These are phyloP conservation scores for Cecropterus lyciades DNA, from an alignment of 1,140 invertebrate species.

Conservation along the genomic window DNA sequence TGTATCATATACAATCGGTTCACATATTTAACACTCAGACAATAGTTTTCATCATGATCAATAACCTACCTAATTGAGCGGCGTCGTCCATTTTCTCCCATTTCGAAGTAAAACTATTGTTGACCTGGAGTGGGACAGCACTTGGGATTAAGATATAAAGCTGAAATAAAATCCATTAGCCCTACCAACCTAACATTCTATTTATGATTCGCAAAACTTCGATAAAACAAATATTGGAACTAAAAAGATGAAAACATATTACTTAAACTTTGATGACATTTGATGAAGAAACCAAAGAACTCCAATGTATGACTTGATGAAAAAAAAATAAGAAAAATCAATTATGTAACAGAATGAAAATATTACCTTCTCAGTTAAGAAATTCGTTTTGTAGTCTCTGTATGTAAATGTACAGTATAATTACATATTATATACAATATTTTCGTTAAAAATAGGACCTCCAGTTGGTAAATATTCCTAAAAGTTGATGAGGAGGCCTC, in stretches of 20 bases:
- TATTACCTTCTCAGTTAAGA: background rate
- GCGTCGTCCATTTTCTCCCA: slow-evolving; percentile 88
- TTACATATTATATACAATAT: background rate
- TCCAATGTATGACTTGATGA: background rate
- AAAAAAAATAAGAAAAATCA: background rate
- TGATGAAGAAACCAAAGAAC: background rate
- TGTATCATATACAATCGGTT: background rate
- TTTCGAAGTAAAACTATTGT: slow-evolving; percentile 84
- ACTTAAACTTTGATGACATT: background rate
- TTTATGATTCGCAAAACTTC: slow-evolving; percentile 15
- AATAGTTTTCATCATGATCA: slow-evolving; percentile 33
- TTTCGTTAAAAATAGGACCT: slow-evolving; percentile 10
- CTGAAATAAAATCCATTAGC: slow-evolving; percentile 78
- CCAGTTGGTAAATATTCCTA: slow-evolving; percentile 6
- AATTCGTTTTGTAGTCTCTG: slow-evolving; percentile 3
- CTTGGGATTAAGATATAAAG: slow-evolving; percentile 73
- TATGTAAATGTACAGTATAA: slow-evolving; percentile 17
- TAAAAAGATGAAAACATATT: background rate
- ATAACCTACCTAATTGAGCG: slow-evolving; percentile 86
- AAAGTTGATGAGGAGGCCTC: slow-evolving; percentile 48
- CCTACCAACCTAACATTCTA: slow-evolving; percentile 53
- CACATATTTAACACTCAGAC: slow-evolving; percentile 31
- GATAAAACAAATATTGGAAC: slow-evolving; percentile 2
- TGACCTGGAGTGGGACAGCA: slow-evolving; percentile 78
- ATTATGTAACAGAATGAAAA: too few species aligned